Percentiles rank a stretch among this genome's conserved stretches.
phyloP scores from a whole-genome alignment of 2,113 vertebrate species.

The Coptodon bakossiorum region DNA sequence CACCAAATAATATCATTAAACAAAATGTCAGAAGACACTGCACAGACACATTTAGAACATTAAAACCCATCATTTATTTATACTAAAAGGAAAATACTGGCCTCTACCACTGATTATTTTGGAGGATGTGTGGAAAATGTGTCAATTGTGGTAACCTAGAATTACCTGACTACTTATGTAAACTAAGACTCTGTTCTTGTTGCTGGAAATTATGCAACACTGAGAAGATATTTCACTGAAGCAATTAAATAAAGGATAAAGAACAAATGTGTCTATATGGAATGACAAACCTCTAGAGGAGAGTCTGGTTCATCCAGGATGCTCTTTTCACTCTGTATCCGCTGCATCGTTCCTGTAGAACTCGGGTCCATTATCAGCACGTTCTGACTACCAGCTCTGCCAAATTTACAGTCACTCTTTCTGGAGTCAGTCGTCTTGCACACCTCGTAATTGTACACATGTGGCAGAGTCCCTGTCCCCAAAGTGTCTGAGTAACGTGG shows the following conservation, averaged over 20 bases:
- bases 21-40: not conserved
- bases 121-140: not conserved
- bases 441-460: not conserved
- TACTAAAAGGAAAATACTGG: fast-evolving
- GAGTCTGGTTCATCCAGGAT: too few species aligned
- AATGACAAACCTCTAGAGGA: not conserved
- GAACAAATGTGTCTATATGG: fast-evolving
- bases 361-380: too few species aligned
- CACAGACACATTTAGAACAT: not conserved
- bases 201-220: not conserved
- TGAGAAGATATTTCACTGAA: fast-evolving
- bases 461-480: fast-evolving
- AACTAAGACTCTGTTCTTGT: not conserved
- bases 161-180: not conserved
- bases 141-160: not conserved
- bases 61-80: not conserved
- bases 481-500: not conserved
- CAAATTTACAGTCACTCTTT: too few species aligned
- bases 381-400: too few species aligned
- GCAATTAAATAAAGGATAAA: not conserved
- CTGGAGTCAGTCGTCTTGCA: too few species aligned
- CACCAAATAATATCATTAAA: not conserved
- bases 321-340: too few species aligned
- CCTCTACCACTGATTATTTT: fast-evolving
- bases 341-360: too few species aligned